A percentile compares a stretch with the other conserved stretches of the same genome.
These are phyloP conservation scores for Junonia oenone DNA, from an alignment of 2,888 invertebrate genomes.

Conservation along the genomic window DNA sequence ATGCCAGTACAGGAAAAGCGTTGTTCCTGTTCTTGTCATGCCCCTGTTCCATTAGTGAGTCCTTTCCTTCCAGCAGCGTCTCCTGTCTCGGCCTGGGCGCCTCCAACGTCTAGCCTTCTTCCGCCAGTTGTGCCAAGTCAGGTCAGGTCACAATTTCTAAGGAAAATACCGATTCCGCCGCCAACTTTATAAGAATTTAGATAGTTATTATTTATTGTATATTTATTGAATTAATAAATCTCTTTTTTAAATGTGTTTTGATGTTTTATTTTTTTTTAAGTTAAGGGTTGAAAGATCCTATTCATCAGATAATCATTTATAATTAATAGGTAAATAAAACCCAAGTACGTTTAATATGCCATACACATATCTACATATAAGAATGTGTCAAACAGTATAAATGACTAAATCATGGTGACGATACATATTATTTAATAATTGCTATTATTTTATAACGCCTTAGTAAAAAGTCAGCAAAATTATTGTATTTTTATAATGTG, in stretches of 20 bases:
- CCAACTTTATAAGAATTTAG: conserved; percentile 38
- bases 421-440: too few relatives aligned
- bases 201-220: conserved; percentile 17
- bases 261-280: not conserved
- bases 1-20: conserved; percentile 3
- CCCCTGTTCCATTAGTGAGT: conserved; percentile 32
- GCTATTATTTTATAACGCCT: too few relatives aligned
- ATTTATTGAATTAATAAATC: not conserved
- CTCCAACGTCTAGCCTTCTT: conserved; percentile 36
- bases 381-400: too few relatives aligned
- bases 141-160: conserved; percentile 45
- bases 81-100: conserved; percentile 40
- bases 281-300: too few relatives aligned
- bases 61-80: conserved; percentile 47
- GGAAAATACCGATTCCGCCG: conserved; percentile 54
- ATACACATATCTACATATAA: too few relatives aligned
- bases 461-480: too few relatives aligned
- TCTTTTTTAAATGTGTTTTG: not conserved
- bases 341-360: too few relatives aligned
- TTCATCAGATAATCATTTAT: too few relatives aligned
- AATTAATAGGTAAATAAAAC: too few relatives aligned
- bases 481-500: too few relatives aligned
- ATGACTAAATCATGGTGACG: too few relatives aligned
- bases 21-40: conserved; percentile 13
- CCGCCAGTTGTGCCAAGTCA: conserved; percentile 41